Percentiles rank a stretch among this genome's conserved stretches.
Conservation (phyloP, 2,888 invertebrate species). For the Antheraea assamensis region DNA sequence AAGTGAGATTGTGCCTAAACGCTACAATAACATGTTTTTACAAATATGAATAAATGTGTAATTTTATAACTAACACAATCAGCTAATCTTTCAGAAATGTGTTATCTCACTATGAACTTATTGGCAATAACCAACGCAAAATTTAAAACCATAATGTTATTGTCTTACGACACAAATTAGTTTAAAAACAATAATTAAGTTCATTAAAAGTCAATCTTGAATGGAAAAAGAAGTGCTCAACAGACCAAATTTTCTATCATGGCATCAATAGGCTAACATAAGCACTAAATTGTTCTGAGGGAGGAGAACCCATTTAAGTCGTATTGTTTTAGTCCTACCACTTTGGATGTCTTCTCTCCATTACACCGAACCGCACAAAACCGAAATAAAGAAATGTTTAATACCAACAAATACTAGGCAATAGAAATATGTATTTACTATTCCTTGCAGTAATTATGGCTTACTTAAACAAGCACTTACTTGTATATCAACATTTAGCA, state of each 20-base stretch:
- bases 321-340: constrained; percentile 51
- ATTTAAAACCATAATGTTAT: neutral
- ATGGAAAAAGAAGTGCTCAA: neutral
- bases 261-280: constrained; percentile 53
- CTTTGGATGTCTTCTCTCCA: constrained; percentile 30
- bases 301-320: constrained; percentile 67
- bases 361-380: neutral
- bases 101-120: neutral
- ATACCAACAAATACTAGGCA: neutral
- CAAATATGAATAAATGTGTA: no score
- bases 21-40: no score
- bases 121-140: neutral
- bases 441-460: neutral
- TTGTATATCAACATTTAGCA: neutral
- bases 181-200: neutral
- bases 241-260: constrained; percentile 39
- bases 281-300: constrained; percentile 53
- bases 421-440: neutral
- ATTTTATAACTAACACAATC: no score
- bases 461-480: neutral
- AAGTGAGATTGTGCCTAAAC: no score
- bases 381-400: neutral
- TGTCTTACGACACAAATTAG: neutral
- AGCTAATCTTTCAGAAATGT: neutral
- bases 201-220: neutral